Evolutionary conservation across 2,888 invertebrate genomes (phyloP).

Genomic region (Stenolophus ochropezus): DNA sequence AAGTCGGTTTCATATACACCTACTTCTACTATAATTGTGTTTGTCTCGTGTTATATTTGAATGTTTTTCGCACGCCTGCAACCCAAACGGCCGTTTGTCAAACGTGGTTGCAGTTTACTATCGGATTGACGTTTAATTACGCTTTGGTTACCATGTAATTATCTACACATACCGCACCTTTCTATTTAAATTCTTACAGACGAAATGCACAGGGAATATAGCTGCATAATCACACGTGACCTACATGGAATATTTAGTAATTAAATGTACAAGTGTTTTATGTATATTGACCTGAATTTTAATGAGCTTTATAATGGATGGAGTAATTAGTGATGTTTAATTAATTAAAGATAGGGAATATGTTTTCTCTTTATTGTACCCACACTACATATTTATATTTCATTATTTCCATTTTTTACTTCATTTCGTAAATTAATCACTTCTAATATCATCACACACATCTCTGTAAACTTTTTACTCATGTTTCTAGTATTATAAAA

Average conservation of each 20-base stretch:
- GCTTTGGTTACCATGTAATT: background rate
- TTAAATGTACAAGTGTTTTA: slow-evolving; percentile 46
- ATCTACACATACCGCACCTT: background rate
- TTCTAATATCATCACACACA: no score
- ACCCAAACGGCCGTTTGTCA: background rate
- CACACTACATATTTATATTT: background rate
- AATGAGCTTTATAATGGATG: slow-evolving; percentile 43
- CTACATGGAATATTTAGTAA: slow-evolving; percentile 15
- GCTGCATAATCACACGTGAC: background rate
- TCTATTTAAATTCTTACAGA: background rate
- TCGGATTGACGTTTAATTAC: background rate
- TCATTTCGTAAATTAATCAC: no score
- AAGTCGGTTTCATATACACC: no score
- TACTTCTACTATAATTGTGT: no score
- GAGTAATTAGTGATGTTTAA: slow-evolving; percentile 40
- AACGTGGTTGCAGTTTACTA: background rate
- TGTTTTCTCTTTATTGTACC: background rate
- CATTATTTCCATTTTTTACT: background rate
- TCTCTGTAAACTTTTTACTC: no score
- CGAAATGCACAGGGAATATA: background rate
- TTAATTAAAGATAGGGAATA: slow-evolving; percentile 39
- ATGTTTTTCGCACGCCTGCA: background rate
- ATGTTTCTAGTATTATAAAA: no score
- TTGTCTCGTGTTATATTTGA: no score
- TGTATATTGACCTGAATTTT: slow-evolving; percentile 38